A percentile compares a stretch with the other conserved stretches of the same genome.
Conservation (phyloP, 2,888 invertebrate genomes). For the Heliconius hortense region DNA sequence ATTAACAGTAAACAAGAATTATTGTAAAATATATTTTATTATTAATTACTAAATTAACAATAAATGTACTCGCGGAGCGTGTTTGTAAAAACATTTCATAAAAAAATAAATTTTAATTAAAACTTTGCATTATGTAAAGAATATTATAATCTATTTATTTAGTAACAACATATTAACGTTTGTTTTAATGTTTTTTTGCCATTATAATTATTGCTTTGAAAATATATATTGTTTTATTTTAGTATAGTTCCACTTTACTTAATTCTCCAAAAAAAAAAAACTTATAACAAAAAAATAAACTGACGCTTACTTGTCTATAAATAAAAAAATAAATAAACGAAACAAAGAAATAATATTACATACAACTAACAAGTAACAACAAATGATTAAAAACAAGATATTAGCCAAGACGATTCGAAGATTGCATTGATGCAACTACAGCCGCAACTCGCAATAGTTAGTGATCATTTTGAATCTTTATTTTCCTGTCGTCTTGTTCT, state of each 20-base stretch:
- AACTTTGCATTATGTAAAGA: not conserved
- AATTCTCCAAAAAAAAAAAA: no score
- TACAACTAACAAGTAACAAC: not conserved
- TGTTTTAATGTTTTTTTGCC: not conserved
- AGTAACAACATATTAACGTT: not conserved
- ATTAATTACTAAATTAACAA: not conserved
- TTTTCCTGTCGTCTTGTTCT: slow-evolving; percentile 25
- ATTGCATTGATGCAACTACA: slow-evolving; percentile 31
- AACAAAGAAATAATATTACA: slow-evolving; percentile 4
- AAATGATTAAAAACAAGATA: slow-evolving; percentile 5
- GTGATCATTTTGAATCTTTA: slow-evolving; percentile 15
- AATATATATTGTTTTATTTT: not conserved
- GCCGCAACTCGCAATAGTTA: slow-evolving; percentile 26
- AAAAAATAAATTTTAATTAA: not conserved
- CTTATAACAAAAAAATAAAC: no score
- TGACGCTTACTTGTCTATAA: not conserved
- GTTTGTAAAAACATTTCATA: not conserved
- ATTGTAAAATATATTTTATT: not conserved
- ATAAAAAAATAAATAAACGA: not conserved
- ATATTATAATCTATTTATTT: not conserved
- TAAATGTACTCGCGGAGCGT: no score
- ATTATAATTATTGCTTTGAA: not conserved
- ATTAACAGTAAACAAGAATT: not conserved
- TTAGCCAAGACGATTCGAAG: slow-evolving; percentile 21
- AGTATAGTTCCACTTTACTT: no score